Base-by-base conservation (phyloP, 2,797 vertebrate genomes). In the Rachycentron canadum region DNA sequence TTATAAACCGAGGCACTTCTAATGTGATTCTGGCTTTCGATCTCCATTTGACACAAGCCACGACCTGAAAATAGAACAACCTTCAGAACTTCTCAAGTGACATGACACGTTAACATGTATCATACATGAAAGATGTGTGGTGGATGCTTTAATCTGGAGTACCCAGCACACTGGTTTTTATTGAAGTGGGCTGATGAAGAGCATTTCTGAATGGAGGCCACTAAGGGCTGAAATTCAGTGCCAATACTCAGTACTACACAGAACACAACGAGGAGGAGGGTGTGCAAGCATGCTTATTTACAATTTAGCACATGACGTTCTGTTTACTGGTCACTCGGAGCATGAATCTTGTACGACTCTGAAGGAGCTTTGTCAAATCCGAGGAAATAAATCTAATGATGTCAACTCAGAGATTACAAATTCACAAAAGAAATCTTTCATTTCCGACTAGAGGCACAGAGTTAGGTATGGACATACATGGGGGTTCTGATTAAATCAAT, bases 41-140 rank as follows among this genome's bases (percentile, higher is more conserved):
- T 63, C 23, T 52, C 11, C 3, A 13, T 41, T 14, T 30, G 58
- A 53, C 57, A 55, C 9, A 21, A 72, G 5, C 60, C 25, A 8
- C 1, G 49, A 19, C 50, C 50, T 63, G 66, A 55, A 70, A 74
- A 69, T 45, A 76, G 30, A 49, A 25, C 7, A 17, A 62, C 36
- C 34, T 38, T 49, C 16, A 47, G 36, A 17, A 34, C n/a, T 63
- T 45, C 30, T 78, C 12, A 40, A 36, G 11, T 34, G 52, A 36
- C n/a, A 65, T 30, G 34, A 56, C 34, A 25, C n/a, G 21, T 53
- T 4, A 25, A 73, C 38, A 49, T 43, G 21, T 52, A 59, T 53
- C 21, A 58, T 19, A 28, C 14, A 10, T 34, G 7, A 34, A 32
- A 25, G 21, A 26, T 10, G 10, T 7, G 13, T 55, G 61, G 49